Conservation (phyloP, 2,797 vertebrate species). For the Cheirogaleus major region DNA sequence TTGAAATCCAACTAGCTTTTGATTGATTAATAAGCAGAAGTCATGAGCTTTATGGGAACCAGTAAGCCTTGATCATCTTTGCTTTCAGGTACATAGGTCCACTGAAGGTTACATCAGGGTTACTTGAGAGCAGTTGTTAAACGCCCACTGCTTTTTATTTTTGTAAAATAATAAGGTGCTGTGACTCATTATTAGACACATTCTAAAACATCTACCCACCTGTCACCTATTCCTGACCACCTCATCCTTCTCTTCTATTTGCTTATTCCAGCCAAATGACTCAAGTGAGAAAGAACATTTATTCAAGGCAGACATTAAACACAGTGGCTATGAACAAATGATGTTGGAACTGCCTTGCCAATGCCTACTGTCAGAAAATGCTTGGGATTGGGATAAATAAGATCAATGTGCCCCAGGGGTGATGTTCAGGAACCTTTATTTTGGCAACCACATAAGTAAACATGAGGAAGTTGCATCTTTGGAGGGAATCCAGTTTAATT, state of each 20-base stretch:
- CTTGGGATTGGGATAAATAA: neutral
- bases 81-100: neutral
- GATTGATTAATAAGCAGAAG: neutral
- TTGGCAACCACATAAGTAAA: neutral
- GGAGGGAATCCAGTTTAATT: conserved; percentile 54
- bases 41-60: neutral
- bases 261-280: neutral
- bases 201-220: neutral
- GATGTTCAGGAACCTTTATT: neutral
- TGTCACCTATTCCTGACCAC: neutral
- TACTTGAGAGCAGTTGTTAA: neutral
- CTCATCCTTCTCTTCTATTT: neutral
- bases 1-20: neutral
- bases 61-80: neutral
- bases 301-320: neutral
- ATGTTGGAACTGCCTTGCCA: neutral
- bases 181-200: neutral
- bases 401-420: neutral
- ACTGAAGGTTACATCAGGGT: neutral
- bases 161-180: neutral
- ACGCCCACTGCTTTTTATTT: neutral
- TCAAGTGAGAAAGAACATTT: neutral
- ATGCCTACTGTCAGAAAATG: neutral
- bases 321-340: neutral
- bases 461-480: neutral